Evolutionary conservation across 2,888 invertebrate genomes (phyloP).

Genomic region (Drosophila tripunctata): DNA sequence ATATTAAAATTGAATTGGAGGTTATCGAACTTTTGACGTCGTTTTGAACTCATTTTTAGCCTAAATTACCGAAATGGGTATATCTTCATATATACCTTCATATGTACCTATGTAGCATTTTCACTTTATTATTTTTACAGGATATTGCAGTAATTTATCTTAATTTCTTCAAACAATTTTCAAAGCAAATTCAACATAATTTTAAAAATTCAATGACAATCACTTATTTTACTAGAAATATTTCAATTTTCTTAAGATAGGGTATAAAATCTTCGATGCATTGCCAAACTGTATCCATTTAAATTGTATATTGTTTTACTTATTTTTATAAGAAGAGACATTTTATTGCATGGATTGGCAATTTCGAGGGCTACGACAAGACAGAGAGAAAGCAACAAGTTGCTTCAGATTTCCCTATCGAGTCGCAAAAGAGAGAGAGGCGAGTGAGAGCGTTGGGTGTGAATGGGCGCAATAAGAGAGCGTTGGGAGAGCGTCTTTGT

Average conservation of each 20-base stretch:
- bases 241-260: background rate
- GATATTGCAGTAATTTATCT: too few species aligned
- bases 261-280: background rate
- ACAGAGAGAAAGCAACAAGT: slow-evolving; percentile 27
- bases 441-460: background rate
- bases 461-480: slow-evolving; percentile 7
- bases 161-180: too few species aligned
- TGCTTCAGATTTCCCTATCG: background rate
- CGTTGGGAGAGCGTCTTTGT: background rate
- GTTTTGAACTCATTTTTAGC: too few species aligned
- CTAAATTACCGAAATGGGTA: too few species aligned
- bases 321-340: background rate
- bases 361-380: background rate
- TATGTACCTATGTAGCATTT: too few species aligned
- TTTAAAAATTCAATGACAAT: background rate
- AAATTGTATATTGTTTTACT: slow-evolving; percentile 4
- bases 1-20: too few species aligned
- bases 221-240: too few species aligned
- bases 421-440: background rate
- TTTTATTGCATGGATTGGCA: slow-evolving; percentile 19
- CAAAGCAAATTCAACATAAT: background rate
- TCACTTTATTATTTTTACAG: too few species aligned
- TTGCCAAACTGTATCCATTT: background rate
- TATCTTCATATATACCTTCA: too few species aligned
- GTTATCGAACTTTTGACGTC: too few species aligned